Evolutionary conservation across 2,113 vertebrate species (phyloP).

Genomic region (Sebastes schlegelii): DNA sequence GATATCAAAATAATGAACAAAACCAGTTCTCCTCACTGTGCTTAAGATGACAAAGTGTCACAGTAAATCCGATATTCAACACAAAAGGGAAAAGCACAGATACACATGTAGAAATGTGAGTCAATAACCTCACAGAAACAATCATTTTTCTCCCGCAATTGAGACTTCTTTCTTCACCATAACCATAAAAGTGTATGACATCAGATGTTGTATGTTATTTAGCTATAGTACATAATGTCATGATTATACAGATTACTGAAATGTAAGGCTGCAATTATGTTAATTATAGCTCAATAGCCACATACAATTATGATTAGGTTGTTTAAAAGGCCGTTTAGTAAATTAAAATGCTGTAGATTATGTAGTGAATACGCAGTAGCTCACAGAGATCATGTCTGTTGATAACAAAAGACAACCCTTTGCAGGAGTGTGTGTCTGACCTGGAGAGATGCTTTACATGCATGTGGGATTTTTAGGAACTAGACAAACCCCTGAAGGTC

Average conservation of each 20-base stretch:
- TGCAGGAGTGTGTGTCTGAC: conserved; percentile 17
- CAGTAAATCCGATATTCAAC: conserved; percentile 22
- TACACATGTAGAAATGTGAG: conserved; percentile 6
- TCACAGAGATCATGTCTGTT: neutral
- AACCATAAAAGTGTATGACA: neutral
- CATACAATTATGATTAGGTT: neutral
- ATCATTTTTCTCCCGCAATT: neutral
- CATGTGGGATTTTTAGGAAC: conserved; percentile 42
- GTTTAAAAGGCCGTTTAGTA: neutral
- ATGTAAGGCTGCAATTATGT: neutral
- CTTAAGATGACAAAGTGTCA: conserved; percentile 22
- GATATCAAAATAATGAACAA: conserved; percentile 57
- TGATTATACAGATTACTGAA: conserved; percentile 14
- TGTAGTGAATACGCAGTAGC: neutral
- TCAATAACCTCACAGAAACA: neutral
- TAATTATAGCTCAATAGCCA: conserved; percentile 1
- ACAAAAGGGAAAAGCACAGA: neutral
- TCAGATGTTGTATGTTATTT: conserved; percentile 14
- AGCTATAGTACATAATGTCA: neutral
- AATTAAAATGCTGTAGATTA: conserved; percentile 1
- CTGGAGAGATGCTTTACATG: conserved; percentile 16
- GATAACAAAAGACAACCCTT: neutral
- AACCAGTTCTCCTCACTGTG: conserved; percentile 18
- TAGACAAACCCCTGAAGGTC: conserved; percentile 31
- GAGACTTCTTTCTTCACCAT: neutral